A percentile compares a stretch with the other conserved stretches of the same genome.
These are phyloP conservation scores for Chironomus striatipennis DNA, from an alignment of 1,140 invertebrate species.

Conservation along the genomic window DNA sequence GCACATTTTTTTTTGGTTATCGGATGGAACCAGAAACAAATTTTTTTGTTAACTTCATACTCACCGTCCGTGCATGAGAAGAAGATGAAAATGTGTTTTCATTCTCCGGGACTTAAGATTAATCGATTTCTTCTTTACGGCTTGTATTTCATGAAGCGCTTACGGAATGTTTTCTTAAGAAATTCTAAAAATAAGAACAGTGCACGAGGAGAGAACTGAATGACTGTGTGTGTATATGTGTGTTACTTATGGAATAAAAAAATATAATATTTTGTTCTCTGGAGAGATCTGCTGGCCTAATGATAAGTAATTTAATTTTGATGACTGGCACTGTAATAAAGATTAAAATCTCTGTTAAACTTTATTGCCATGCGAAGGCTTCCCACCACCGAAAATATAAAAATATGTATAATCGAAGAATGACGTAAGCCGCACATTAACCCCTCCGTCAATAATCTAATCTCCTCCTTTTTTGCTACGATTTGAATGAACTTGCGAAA, in stretches of 20 bases:
- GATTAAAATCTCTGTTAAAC: slow-evolving; percentile 14
- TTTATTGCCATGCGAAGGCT: neutral
- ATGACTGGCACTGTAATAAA: slow-evolving; percentile 23
- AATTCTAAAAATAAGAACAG: slow-evolving; percentile 21
- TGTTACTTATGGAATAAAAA: neutral
- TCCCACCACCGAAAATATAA: neutral
- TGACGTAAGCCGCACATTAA: neutral
- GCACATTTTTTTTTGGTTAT: neutral
- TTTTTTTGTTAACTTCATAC: no score
- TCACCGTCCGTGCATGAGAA: no score
- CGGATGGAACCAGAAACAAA: neutral
- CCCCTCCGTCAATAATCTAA: neutral
- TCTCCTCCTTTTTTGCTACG: neutral
- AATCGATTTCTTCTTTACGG: slow-evolving; percentile 19
- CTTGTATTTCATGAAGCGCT: neutral
- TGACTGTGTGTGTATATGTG: neutral
- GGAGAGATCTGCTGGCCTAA: slow-evolving; percentile 5
- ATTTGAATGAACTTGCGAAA: slow-evolving; percentile 4
- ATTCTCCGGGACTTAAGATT: neutral
- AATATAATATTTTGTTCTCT: neutral
- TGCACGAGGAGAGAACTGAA: neutral
- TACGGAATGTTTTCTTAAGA: slow-evolving; percentile 20
- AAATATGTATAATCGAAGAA: neutral
- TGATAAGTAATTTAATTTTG: slow-evolving; percentile 20
- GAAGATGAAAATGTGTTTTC: neutral